Base-by-base conservation (phyloP, 2,797 vertebrate species). In the Lacerta agilis region DNA sequence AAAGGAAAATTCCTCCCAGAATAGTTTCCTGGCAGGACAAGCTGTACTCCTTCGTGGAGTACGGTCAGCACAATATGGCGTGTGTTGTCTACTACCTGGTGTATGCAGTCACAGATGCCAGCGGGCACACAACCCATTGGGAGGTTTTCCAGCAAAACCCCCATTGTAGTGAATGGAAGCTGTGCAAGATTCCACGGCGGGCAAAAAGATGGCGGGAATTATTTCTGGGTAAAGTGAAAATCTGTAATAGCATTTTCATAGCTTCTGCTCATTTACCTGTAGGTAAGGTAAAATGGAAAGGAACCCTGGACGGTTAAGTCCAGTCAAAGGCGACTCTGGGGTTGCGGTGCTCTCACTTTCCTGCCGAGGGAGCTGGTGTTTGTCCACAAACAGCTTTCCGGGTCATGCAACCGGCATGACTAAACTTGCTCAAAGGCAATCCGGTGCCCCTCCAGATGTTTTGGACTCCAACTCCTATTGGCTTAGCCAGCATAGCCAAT, bases 1-100 rank as follows among this genome's bases (percentile, higher is more conserved):
- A 85, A 89, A 89, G 58, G 88, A 89, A 89, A 45, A 66, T 41
- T 88, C 45, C 3, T 86, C 77, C 80, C 9, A 75, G 79, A 58
- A 8, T 20, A 27, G 58, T 80, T 86, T 36, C 18, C 49, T 75
- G 9, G 27, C 41, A 81, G 76, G 27, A 79, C 33, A 75, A 29
- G 29, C 20, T 49, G 87, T 89, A 15, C 83, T 85, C 33, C 23
- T 89, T 76, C 61, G 5, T 11, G 27, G 69, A 69, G 85, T 58
- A 25, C 49, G 36, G 61, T 67, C 82, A 90, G 86, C 69, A 84
- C 20, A 81, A 85, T 76, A 69, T 87, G 71, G 45, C 45, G 10
- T 85, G 82, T 69, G 43, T 87, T 58, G 71, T 66, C 41, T 73
- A 23, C 45, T 58, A 17, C 20, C 23, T 82, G 55, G 36, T 87